These are phyloP conservation scores for Actinostola sp. DNA, from an alignment of 92 coral and sea anemone species.

Conservation along the genomic window DNA sequence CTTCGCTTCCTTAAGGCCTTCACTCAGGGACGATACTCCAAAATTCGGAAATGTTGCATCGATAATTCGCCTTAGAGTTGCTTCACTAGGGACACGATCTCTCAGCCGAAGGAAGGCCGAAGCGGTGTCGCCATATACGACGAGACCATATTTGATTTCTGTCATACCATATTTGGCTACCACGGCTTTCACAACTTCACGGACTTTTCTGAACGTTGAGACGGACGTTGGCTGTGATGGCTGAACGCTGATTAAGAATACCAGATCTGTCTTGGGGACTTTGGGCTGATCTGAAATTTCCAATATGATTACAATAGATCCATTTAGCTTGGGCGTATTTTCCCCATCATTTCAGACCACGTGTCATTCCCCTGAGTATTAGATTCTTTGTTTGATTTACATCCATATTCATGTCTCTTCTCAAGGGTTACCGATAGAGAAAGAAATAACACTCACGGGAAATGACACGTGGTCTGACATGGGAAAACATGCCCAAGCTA, in stretches of 20 bases:
- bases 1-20: constrained; percentile 67
- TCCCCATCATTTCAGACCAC: too few species aligned
- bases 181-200: constrained; percentile 66
- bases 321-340: not conserved
- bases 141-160: constrained; percentile 70
- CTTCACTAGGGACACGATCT: constrained; percentile 53
- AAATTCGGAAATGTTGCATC: constrained; percentile 39
- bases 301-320: not conserved
- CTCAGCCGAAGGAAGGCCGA: constrained; percentile 51
- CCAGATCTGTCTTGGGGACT: constrained; percentile 75
- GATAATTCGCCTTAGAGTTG: constrained; percentile 47
- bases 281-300: constrained; percentile 54
- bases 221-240: constrained; percentile 24
- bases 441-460: too few species aligned
- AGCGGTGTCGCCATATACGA: constrained; percentile 79
- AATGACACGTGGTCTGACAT: too few species aligned
- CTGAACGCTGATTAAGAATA: constrained; percentile 72
- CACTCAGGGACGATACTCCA: constrained; percentile 59
- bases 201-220: constrained; percentile 60
- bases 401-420: too few species aligned
- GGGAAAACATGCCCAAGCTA: not conserved
- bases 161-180: constrained; percentile 67
- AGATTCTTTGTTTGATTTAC: too few species aligned
- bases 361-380: too few species aligned
- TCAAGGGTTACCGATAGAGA: too few species aligned